phyloP scores from a whole-genome alignment of 2,888 invertebrate species.

The Morinoia aosen region DNA sequence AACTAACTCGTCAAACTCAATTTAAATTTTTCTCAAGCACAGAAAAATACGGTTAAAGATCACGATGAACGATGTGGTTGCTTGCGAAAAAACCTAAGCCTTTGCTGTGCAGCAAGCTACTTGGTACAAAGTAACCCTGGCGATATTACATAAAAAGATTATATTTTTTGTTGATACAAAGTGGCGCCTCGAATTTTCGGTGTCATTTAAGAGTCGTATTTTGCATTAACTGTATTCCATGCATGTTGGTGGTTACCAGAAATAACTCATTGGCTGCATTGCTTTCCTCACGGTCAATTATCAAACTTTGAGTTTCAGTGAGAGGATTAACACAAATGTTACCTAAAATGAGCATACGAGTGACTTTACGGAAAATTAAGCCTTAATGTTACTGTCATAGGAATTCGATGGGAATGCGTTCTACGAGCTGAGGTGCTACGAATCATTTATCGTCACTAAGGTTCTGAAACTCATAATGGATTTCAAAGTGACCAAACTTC shows the following conservation, averaged over 20 bases:
- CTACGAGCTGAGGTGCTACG: constrained; percentile 5
- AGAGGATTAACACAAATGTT: neutral
- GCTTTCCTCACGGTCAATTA: neutral
- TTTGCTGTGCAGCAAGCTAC: neutral
- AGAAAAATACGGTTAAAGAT: neutral
- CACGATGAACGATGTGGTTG: neutral
- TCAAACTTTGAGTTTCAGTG: neutral
- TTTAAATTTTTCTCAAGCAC: constrained; percentile 13
- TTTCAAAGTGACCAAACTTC: neutral
- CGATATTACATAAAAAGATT: neutral
- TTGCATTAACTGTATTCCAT: constrained; percentile 28
- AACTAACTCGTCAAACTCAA: neutral
- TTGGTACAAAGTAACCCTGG: neutral
- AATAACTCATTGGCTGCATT: neutral
- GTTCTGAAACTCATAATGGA: neutral
- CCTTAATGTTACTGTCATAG: neutral
- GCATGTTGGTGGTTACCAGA: neutral
- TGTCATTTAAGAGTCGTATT: neutral
- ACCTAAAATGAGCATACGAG: neutral
- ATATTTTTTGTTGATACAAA: neutral
- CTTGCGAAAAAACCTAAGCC: neutral
- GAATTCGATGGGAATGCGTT: neutral
- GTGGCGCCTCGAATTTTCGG: neutral
- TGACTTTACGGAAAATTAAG: neutral
- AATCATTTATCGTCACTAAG: neutral